Base-by-base conservation (phyloP, 2,888 invertebrate genomes). In the Folsomia candida region DNA sequence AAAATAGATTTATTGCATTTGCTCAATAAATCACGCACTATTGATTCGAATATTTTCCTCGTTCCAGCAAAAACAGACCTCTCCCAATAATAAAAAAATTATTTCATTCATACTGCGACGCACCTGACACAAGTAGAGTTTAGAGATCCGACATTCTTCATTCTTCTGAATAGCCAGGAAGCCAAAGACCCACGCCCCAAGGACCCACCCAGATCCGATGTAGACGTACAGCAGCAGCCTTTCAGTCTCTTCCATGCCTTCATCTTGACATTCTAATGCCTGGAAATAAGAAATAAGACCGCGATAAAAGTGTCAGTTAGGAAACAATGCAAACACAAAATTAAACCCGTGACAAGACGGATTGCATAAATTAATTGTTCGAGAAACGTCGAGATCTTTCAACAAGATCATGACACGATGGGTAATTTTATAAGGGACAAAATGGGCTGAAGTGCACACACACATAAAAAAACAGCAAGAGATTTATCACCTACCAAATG, bases 161-260 rank as follows among this genome's bases (percentile, higher is more conserved):
- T 89, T 91, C 81, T 91, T 91, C 81, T 90, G 90, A 2, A 92
- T 88, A n/a, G 93, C 90, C 64, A 93, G 85, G 67, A 91, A 86
- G 47, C 93, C 93, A 81, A 93, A 92, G 0, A 89, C 88, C 2
- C 89, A 88, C 80, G 91, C 91, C 2, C 93, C 93, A 0, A 92
- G 86, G 0, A 91, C 89, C 90, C 92, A 93, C 0, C 91, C 92
- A 9, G 92, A 83, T 1, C 93, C 93, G 61, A 93, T 85, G 83
- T 91, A 91, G 62, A 89, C 87, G 83, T 92, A 91, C 28, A 90
- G 25, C 18, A 65, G 28, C 18, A 65, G 51, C 27, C 26, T 24
- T 11, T 51, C 65, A 22, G 51, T 37, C 3, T 59, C 26, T 14
- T 68, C 71, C 22, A 68, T 27, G 22, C 68, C 72, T 54, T 68